Evolutionary conservation across 2,888 invertebrate species (phyloP).

Genomic region (Drosophila anceps): DNA sequence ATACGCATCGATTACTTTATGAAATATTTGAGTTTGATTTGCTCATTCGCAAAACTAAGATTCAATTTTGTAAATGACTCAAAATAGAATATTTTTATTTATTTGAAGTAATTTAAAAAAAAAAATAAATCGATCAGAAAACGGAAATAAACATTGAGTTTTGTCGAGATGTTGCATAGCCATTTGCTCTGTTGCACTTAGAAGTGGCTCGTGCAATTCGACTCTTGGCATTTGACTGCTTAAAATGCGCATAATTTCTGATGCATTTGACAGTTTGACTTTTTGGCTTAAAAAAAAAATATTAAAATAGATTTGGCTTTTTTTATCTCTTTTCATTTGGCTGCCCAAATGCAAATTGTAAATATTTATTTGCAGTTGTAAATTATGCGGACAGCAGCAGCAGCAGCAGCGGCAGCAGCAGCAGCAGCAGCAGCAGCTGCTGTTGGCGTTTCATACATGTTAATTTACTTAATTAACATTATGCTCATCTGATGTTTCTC

Average conservation of each 20-base stretch:
- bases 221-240: slow-evolving; percentile 16
- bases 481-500: slow-evolving; percentile 3
- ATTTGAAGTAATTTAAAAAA: not conserved
- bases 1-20: not conserved
- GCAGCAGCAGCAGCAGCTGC: not conserved
- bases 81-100: too few species aligned
- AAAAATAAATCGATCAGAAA: not conserved
- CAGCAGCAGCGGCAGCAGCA: not conserved
- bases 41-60: not conserved
- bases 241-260: slow-evolving; percentile 55
- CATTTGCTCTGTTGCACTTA: not conserved
- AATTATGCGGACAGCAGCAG: slow-evolving; percentile 2
- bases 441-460: slow-evolving; percentile 29
- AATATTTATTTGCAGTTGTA: slow-evolving; percentile 22
- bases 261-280: slow-evolving; percentile 34
- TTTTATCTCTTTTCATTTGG: slow-evolving; percentile 34
- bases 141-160: not conserved
- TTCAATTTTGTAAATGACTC: not conserved
- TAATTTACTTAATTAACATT: slow-evolving; percentile 56
- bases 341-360: slow-evolving; percentile 23
- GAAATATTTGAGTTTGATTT: not conserved
- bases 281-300: not conserved
- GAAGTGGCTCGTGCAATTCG: slow-evolving; percentile 9
- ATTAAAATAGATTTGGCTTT: slow-evolving; percentile 8
- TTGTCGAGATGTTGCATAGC: not conserved